Evolutionary conservation across 2,113 vertebrate genomes (phyloP), one percentile per base, ranked within the genome.

Genomic region (Menidia beryllina): DNA sequence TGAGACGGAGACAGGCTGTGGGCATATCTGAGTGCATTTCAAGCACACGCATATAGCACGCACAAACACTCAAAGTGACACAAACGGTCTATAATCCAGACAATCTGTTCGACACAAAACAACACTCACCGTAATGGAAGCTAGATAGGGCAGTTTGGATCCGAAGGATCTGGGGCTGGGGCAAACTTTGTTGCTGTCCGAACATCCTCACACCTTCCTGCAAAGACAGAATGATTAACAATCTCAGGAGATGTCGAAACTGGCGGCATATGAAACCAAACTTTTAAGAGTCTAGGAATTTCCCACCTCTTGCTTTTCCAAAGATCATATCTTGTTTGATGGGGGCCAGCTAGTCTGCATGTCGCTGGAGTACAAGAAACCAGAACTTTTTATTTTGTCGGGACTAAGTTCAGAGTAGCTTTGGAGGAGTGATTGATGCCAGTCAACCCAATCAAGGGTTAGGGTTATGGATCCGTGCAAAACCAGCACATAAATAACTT

Each of bases 401-500:
- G 59, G 60, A 64, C 58, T 56, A 53, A 34, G 41, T 51, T 68
- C 48, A n/a, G 49, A 55, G 41, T 70, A 66, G 71, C 65, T 62
- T 80, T 59, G 72, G 64, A 52, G 47, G 45, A 52, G 45, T 90
- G 89, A 91, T 69, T 84, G 88, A 91, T 91, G 76, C 57, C 55
- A 75, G 69, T 82, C 82, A 72, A 84, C 81, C 81, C 56, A 63
- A 77, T 88, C 87, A 86, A 82, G 57, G 23, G n/a, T n/a, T 20
- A 75, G 66, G 85, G 79, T 88, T 90, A 85, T 76, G 75, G 79
- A 88, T 86, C 85, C 59, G 73, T 62, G 75, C 75, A 81, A 80
- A 77, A 69, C n/a, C 38, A 13, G 69, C 55, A 56, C 47, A 72
- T 83, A 69, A 86, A 89, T 88, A 64, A 80, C 69, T 86, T 86